Evolutionary conservation across 2,113 vertebrate genomes (phyloP).

Genomic region (Nothoprocta perdicaria): DNA sequence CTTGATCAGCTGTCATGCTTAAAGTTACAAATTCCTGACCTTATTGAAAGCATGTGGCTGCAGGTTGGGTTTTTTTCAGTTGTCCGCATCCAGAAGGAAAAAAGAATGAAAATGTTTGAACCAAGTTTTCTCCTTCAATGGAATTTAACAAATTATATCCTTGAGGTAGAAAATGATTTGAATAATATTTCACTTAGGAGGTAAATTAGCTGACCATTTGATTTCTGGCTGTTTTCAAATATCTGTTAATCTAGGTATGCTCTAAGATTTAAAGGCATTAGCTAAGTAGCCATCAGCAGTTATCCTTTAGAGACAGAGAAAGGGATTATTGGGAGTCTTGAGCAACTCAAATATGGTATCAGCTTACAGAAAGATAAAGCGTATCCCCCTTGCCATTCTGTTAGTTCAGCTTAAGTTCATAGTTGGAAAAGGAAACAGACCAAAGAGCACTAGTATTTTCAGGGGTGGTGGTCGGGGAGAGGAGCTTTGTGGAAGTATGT

Average conservation of each 20-base stretch:
- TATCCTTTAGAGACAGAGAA: neutral
- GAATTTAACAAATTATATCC: neutral
- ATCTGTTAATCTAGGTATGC: neutral
- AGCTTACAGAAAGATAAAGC: neutral
- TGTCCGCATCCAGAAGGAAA: slow-evolving; percentile 76
- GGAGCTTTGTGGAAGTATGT: neutral
- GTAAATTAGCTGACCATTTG: neutral
- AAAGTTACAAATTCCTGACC: slow-evolving; percentile 86
- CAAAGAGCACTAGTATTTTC: neutral
- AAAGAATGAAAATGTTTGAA: neutral
- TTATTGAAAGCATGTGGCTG: slow-evolving; percentile 82
- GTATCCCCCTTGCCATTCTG: neutral
- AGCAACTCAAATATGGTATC: neutral
- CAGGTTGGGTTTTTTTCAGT: slow-evolving; percentile 81
- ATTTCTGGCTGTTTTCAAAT: neutral
- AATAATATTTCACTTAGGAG: neutral
- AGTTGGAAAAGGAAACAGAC: neutral
- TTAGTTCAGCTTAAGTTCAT: neutral
- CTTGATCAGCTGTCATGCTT: slow-evolving; percentile 84
- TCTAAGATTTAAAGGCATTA: neutral
- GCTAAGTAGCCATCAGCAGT: neutral
- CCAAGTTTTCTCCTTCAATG: neutral
- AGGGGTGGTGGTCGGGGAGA: accelerated
- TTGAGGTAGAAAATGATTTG: neutral
- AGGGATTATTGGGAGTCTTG: neutral